Base-by-base conservation (phyloP, 2,888 invertebrate species). In the Luperina nickerlii region DNA sequence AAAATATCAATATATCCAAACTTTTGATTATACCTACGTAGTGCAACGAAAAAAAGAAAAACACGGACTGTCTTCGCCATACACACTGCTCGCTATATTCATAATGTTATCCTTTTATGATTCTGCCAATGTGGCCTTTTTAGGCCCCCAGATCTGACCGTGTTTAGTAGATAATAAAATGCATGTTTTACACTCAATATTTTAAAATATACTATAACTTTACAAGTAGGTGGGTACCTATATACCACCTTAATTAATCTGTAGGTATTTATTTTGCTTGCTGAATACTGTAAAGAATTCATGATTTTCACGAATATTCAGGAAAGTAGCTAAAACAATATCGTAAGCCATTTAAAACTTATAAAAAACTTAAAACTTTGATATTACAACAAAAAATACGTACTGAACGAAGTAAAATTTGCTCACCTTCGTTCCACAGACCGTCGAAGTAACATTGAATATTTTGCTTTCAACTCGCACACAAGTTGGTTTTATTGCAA, bases 401-500 rank as follows among this genome's bases (percentile, higher is more conserved):
- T n/a, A 70, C 45, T 13, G 54, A 57, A 27, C 48, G 7, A 67
- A 84, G 66, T 69, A 81, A 45, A 73, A 63, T 76, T 48, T 1
- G 63, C 65, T 57, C 13, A 65, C 82, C 69, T 85, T 83, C 73
- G 62, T 73, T 78, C 57, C 42, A 77, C 57, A 66, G 32, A 69
- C 54, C 11, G 15, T 66, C 77, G 38, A 69, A n/a, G 65, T 54
- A 48, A 79, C 71, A 78, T 75, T 77, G 77, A 82, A 87, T 79
- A 84, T 82, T 87, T 81, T 75, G 70, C 65, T 78, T 71, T 77
- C 73, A 71, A 71, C 69, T 42, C 48, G 27, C 79, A 77, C 60
- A 76, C 79, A 73, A 79, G 73, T 78, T 76, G 51, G 20, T 84
- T 84, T 76, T 79, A 79, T 77, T 78, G 67, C 54, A 69, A 74